Conservation (phyloP, 2,888 invertebrate species). For the Nomada fabriciana region DNA sequence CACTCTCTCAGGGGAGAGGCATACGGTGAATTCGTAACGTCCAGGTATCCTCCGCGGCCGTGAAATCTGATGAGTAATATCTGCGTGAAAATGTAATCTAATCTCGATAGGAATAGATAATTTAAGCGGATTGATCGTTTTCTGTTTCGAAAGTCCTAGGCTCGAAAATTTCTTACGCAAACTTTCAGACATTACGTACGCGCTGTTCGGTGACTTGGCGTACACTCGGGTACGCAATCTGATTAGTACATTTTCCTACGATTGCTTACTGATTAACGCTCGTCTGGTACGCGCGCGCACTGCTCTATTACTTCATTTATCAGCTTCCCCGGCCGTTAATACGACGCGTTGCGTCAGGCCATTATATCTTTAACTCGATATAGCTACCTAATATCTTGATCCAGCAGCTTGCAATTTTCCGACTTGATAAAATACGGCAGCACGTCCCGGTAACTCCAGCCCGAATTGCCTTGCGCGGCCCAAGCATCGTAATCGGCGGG, state of each 20-base stretch:
- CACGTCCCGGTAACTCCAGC: constrained; percentile 92
- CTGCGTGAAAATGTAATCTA: background rate
- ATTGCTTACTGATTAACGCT: background rate
- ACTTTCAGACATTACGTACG: background rate
- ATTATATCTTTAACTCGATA: background rate
- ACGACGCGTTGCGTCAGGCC: too few relatives aligned
- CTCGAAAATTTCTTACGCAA: background rate
- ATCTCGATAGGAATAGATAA: background rate
- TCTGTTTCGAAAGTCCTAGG: background rate
- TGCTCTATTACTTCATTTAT: too few relatives aligned
- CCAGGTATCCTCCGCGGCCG: constrained; percentile 88
- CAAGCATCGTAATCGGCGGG: constrained; percentile 93
- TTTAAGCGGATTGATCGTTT: background rate
- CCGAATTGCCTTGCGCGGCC: constrained; percentile 91
- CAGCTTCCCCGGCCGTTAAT: too few relatives aligned
- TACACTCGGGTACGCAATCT: background rate
- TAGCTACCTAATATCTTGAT: constrained; percentile 58
- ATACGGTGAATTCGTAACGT: constrained; percentile 89
- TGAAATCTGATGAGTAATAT: constrained; percentile 86
- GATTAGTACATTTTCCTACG: background rate
- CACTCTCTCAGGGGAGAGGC: constrained; percentile 87
- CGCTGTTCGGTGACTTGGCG: background rate
- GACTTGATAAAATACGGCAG: constrained; percentile 92
- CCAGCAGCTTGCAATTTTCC: constrained; percentile 86
- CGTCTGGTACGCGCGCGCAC: too few relatives aligned